Base-by-base conservation (phyloP, 2,888 invertebrate genomes). In the Catocala fraxini region DNA sequence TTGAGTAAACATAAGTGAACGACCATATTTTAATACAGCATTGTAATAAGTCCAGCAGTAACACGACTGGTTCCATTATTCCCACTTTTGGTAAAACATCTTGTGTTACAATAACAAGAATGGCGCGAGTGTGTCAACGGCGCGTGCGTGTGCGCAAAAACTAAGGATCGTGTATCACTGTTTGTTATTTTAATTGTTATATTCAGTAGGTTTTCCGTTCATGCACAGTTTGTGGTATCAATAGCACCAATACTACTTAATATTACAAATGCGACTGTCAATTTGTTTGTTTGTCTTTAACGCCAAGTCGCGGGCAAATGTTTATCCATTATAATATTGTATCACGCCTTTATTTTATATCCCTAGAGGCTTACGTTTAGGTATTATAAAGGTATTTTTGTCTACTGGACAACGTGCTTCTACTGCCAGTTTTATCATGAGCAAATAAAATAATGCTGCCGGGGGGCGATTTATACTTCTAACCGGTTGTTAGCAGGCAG, bases 91-190 rank as follows among this genome's bases (percentile, higher is more conserved):
- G 76, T 70, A 72, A 75, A 73, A 78, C 72, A 70, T 62, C 68
- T 72, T 55, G 59, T 73, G 71, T 80, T 80, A 80, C 78, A 81
- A 83, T 79, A 83, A 79, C 75, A 80, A 48, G 64, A 66, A 34
- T 58, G 68, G 60, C 59, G 68, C 53, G 64, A 52, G 59, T 59
- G 68, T 59, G 64, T 68, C 67, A 61, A 70, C 41, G 68, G 73
- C 84, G 81, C 82, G 83, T 81, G 83, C 81, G 73, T 70, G 52
- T 57, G 35, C 53, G 64, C 72, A 71, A 70, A 69, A 71, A 70
- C 72, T 59, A 63, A 62, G 68, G 67, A 52, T 72, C 72, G 60
- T 56, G 57, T 80, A 57, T 53, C 81, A 25, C 41, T 63, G 66
- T 67, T 69, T 69, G 59, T 65, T 71, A 65, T 70, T 64, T 63